A percentile compares a stretch with the other conserved stretches of the same genome.
Conservation (phyloP, 2,797 vertebrate species). For the Brachyalestes nurse region DNA sequence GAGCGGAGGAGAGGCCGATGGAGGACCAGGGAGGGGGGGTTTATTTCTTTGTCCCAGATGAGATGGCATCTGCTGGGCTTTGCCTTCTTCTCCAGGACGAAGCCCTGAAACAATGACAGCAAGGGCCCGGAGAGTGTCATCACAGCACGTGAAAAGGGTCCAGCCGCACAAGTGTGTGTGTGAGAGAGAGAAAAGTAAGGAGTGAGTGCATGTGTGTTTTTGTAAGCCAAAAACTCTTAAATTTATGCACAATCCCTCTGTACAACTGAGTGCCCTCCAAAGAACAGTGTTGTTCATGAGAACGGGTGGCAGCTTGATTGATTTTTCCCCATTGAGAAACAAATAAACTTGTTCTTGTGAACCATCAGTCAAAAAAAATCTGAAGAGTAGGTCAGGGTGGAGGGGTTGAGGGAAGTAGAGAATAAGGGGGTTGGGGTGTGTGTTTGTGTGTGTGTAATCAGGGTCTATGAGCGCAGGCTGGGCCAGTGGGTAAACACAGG, state of each 20-base stretch:
- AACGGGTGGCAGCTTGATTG: constrained; percentile 40
- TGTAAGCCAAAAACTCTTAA: constrained; percentile 5
- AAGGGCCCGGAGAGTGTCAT: constrained; percentile 70
- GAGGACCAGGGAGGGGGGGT: constrained; percentile 68
- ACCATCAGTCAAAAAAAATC: constrained; percentile 20
- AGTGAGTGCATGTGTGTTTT: background rate
- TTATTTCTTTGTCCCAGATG: constrained; percentile 77
- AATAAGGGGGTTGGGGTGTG: background rate
- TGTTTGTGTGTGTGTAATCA: constrained; percentile 11
- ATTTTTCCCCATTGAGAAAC: constrained; percentile 49
- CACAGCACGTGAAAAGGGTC: constrained; percentile 48
- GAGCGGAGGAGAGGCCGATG: constrained; percentile 72
- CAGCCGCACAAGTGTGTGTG: background rate
- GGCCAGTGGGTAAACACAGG: constrained; percentile 47
- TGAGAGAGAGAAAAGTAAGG: background rate
- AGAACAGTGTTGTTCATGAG: background rate
- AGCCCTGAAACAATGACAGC: constrained; percentile 69
- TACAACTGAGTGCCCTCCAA: constrained; percentile 18
- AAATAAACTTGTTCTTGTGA: constrained; percentile 51
- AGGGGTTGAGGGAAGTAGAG: background rate
- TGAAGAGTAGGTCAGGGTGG: constrained; percentile 22
- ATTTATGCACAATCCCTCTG: constrained; percentile 5
- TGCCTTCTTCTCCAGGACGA: constrained; percentile 64
- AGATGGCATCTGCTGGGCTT: constrained; percentile 79
- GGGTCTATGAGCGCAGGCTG: constrained; percentile 32